Conservation (phyloP, 1,140 invertebrate genomes). For the Heliothis subflexa region DNA sequence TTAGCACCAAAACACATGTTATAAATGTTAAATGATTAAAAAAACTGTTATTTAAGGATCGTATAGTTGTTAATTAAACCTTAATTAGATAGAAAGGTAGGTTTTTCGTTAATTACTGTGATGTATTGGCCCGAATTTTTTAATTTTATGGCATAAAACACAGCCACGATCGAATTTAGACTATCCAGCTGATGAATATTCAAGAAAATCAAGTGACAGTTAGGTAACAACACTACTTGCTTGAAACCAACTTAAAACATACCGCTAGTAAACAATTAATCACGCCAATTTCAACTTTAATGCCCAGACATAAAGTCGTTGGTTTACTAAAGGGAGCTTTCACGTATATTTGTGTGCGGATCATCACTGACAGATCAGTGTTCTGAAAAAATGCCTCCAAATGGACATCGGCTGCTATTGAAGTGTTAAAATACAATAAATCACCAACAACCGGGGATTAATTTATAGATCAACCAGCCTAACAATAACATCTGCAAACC, state of each 20-base stretch:
- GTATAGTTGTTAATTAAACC: conserved; percentile 29
- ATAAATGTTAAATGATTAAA: conserved; percentile 10
- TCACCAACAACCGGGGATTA: conserved; percentile 64
- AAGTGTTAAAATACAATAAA: conserved; percentile 67
- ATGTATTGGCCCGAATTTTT: conserved; percentile 29
- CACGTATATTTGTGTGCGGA: not conserved
- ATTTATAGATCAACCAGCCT: conserved; percentile 58
- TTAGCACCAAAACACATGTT: conserved; percentile 31
- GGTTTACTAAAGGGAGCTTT: not conserved
- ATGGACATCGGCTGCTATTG: conserved; percentile 62
- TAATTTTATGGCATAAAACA: conserved; percentile 38
- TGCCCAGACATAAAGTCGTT: not conserved
- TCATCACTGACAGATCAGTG: conserved; percentile 32
- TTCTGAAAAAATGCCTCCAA: conserved; percentile 46
- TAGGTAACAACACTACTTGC: conserved; percentile 40
- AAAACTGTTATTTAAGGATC: conserved; percentile 27
- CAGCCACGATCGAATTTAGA: conserved; percentile 31
- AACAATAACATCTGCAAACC: not conserved
- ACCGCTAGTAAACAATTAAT: not conserved
- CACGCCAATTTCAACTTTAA: conserved; percentile 13
- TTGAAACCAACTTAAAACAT: conserved; percentile 36
- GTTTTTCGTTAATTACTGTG: conserved; percentile 38
- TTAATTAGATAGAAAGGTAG: conserved; percentile 12
- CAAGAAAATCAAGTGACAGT: conserved; percentile 41
- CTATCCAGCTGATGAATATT: conserved; percentile 38